These are phyloP conservation scores for Hiodon tergisus DNA, from an alignment of 2,113 vertebrate species.

Conservation along the genomic window DNA sequence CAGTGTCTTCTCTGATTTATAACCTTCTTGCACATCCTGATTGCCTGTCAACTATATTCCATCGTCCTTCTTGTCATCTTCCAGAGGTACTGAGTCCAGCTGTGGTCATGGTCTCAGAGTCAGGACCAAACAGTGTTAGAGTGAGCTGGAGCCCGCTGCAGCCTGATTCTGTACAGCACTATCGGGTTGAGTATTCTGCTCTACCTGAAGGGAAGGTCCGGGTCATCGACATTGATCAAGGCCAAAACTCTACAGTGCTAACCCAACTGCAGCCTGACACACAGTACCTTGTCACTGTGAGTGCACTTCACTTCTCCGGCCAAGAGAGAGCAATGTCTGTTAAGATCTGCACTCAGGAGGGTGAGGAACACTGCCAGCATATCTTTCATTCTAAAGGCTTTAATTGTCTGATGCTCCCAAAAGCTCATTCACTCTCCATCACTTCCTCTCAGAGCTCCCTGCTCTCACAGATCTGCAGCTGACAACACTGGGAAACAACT, in stretches of 20 bases:
- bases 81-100: slow-evolving; percentile 65
- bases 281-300: slow-evolving; percentile 85
- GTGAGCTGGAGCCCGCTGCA: slow-evolving; percentile 81
- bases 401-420: neutral
- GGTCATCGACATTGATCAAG: slow-evolving; percentile 58
- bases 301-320: slow-evolving; percentile 67
- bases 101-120: slow-evolving; percentile 72
- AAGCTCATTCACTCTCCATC: neutral
- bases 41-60: neutral
- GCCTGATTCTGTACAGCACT: slow-evolving; percentile 55
- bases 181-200: slow-evolving; percentile 73
- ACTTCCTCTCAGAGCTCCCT: slow-evolving; percentile 46
- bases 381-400: neutral
- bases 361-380: slow-evolving; percentile 45
- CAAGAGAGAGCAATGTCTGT: slow-evolving; percentile 80
- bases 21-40: slow-evolving; percentile 12
- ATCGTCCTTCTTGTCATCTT: neutral
- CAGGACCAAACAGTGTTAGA: slow-evolving; percentile 63
- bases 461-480: slow-evolving; percentile 64
- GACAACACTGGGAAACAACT: slow-evolving; percentile 58
- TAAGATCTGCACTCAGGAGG: slow-evolving; percentile 79
- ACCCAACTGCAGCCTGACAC: slow-evolving; percentile 74
- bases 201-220: slow-evolving; percentile 63
- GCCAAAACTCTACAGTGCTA: slow-evolving; percentile 71
- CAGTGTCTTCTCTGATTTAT: neutral